These are phyloP conservation scores for Gila robusta DNA, from an alignment of 2,797 vertebrate genomes.

Conservation along the genomic window DNA sequence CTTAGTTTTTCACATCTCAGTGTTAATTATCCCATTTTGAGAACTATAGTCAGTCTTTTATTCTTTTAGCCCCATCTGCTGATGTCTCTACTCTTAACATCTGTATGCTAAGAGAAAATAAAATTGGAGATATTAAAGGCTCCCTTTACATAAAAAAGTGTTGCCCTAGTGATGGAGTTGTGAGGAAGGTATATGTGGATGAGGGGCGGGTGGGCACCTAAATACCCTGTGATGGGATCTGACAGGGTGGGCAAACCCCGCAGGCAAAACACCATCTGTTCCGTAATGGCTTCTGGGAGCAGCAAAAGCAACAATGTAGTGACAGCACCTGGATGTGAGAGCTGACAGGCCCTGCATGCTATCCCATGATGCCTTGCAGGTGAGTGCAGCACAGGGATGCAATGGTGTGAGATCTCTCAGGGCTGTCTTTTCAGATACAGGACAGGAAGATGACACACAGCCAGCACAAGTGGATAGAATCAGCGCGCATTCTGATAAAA, in stretches of 20 bases:
- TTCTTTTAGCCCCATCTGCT: neutral
- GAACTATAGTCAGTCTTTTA: neutral
- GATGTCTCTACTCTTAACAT: neutral
- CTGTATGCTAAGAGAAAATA: neutral
- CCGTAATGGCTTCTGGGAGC: conserved; percentile 66
- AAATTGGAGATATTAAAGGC: neutral
- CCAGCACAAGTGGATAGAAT: neutral
- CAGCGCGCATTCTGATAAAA: neutral
- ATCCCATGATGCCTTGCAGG: conserved; percentile 26
- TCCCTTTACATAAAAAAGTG: neutral
- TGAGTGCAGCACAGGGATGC: neutral
- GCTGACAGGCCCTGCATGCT: conserved; percentile 40
- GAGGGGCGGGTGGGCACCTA: neutral
- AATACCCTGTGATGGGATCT: conserved; percentile 52
- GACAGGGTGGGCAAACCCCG: conserved; percentile 61
- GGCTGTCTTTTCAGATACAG: conserved; percentile 63
- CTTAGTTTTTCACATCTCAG: neutral
- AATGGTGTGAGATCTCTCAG: conserved; percentile 54
- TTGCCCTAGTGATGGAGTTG: conserved; percentile 5
- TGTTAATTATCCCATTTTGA: neutral
- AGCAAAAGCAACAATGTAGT: conserved; percentile 54
- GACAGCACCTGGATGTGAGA: conserved; percentile 68
- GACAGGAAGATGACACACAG: neutral
- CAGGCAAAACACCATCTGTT: conserved; percentile 71
- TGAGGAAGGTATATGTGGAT: neutral